Evolutionary conservation across 2,888 invertebrate species (phyloP), one percentile per base, ranked within the genome.

Genomic region (Polymixis flavicincta): DNA sequence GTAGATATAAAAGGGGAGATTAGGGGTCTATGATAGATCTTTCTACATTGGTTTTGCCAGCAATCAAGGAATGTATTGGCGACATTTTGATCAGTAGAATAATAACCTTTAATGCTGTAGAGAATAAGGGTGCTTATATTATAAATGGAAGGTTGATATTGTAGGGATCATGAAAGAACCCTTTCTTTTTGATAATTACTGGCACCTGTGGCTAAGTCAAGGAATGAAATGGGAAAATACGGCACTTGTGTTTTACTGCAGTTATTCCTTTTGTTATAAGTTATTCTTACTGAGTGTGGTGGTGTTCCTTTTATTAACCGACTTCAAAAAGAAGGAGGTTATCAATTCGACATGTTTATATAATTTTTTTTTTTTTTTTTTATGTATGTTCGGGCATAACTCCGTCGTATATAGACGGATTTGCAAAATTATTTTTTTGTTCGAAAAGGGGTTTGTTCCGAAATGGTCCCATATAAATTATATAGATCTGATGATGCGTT

Each of bases 161-260:
- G 87, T 86, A 84, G 65, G 80, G 85, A 81, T 87, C 73, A 87
- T 83, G 84, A 79, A 85, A 86, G 81, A 86, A 88, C 87, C 91
- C 90, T 90, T 90, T 88, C 78, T 85, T 89, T 83, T 84, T 88
- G 88, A 89, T 92, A 90, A 92, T 90, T 89, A 88, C 64, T 85
- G 86, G 88, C 92, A 88, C 88, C 88, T 88, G 88, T 92, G 92
- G 84, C 85, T 74, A 78, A 83, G 74, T 85, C 71, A 84, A 82
- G 74, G 50, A 82, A 82, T 84, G 57, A 66, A 80, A 87, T 75
- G 76, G 74, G 74, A 65, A 82, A 80, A 86, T 80, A 65, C 70
- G 64, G 48, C 60, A 45, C 54, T 79, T 80, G 74, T 79, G 78
- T 85, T 87, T 79, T 82, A 88, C 76, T 80, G 77, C 72, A 75